Base-by-base conservation (phyloP, 23 tunicate species). In the Corella eumyota region DNA sequence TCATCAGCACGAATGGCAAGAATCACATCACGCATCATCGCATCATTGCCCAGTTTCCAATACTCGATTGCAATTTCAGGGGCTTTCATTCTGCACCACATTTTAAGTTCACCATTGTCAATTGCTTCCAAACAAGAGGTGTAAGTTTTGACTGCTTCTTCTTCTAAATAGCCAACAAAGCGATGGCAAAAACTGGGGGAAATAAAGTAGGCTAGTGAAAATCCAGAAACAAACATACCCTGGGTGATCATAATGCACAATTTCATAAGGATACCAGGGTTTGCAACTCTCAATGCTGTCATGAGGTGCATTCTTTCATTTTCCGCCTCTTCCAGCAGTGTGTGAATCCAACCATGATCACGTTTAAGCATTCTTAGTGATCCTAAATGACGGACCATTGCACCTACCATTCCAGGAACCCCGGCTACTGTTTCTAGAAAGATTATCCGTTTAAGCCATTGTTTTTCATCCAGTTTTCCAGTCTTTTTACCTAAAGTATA, bases 291-390 rank as follows among this genome's bases (percentile, higher is more conserved):
- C 78, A 84, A 50, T 11, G 94, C 94, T 6, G 94, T 84, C 94
- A 84, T 84, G 17, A 84, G 58, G 70, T 84, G 94, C 94, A 84
- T 84, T 46, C 94, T 54, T 34, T 84, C 94, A 51, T 84, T 84
- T 64, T 84, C 94, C 28, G 94, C 94, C 62, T 84, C 94, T 63
- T 84, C 94, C 35, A 84, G 56, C 37, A 84, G 32, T 3, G 94
- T 84, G 73, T 84, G 94, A 36, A 84, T 84, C 94, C 94, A 84
- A 17, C 94, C 94, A 17, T 84, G 94, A 51, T 84, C 94, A 45
- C 94, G 53, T 56, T 84, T 84, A 38, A 84, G 50, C 15, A 56
- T 70, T 2, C 94, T 62, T 30, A 84, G 38, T 4, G 94, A 84
- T 17, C 68, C 70, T 55, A 84, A 58, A 49, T 84, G 94, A 25